Base-by-base conservation (phyloP, 2,888 invertebrate species). In the Ennomos quercinarius region DNA sequence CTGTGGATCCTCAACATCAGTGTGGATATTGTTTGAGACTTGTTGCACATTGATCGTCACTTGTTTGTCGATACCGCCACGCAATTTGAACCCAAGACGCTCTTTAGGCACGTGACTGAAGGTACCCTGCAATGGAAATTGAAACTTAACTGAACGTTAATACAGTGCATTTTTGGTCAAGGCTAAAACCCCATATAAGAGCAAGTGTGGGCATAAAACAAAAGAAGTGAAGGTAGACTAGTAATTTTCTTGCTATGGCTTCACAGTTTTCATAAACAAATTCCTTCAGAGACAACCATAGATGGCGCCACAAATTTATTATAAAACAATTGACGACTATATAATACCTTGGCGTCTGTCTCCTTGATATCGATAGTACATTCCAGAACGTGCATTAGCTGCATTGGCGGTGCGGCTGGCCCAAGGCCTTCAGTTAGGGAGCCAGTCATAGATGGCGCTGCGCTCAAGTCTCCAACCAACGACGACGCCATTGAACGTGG, bases 291-390 rank as follows among this genome's bases (percentile, higher is more conserved):
- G 39, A 39, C 39, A 10, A 8, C 1, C 39, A 39, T 39, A 39
- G 11, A 39, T 10, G 39, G 39, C 39, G 39, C 4, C n/a, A n/a
- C 39, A 4, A 10, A 5, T 8, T 8, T 5, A n/a, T n/a, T 6
- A 11, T 39, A 10, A n/a, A 39, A 10, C 11, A 39, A 39, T 11
- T 39, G 27, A 27, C 27, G 27, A 27, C 27, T 27, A 27, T 17
- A 17, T 3, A 2, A 17, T 67, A 92, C 91, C 93, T 97, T 97
- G 50, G 97, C 96, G 77, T 98, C 98, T 46, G 97, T 97, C 88
- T 98, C 98, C 80, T 97, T 97, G 66, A 99, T 97, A 85, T 99
- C 99, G 68, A 99, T 93, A 53, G 96, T 96, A 50, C 98, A 98
- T 82, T 98, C 97, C 73, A 99, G 97, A 53, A 97, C 96, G 80